These are phyloP conservation scores for Phrynocephalus forsythii DNA, from an alignment of 2,797 vertebrate genomes.

Conservation along the genomic window DNA sequence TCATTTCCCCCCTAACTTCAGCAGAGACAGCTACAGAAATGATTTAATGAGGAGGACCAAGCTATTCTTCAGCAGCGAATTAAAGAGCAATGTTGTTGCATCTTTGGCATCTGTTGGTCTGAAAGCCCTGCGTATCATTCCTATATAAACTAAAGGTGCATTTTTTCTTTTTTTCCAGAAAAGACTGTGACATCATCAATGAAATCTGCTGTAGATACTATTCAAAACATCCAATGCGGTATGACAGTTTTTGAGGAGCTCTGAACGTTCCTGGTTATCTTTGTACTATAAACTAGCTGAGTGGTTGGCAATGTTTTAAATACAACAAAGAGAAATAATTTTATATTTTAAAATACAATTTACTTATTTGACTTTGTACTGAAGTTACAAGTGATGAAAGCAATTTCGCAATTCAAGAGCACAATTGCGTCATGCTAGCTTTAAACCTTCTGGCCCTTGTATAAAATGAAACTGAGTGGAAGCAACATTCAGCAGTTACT, in stretches of 20 bases:
- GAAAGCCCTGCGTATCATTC: background rate
- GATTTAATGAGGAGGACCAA: background rate
- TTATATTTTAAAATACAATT: background rate
- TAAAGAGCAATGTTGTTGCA: background rate
- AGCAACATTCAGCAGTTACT: too few species aligned
- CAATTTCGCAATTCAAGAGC: background rate
- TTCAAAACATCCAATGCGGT: constrained; percentile 77
- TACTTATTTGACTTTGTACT: background rate
- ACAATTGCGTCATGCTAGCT: background rate
- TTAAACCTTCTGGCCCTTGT: background rate
- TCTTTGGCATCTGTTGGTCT: background rate
- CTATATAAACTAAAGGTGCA: background rate
- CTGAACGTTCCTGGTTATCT: constrained; percentile 10
- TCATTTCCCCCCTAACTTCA: background rate
- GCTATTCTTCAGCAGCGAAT: background rate
- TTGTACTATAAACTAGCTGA: background rate
- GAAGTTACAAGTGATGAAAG: background rate
- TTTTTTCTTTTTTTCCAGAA: constrained; percentile 69
- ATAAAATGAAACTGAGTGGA: background rate
- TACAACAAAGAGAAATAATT: background rate
- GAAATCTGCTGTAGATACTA: constrained; percentile 85
- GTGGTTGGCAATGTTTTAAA: background rate
- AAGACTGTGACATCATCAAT: constrained; percentile 84
- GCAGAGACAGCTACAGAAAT: background rate
- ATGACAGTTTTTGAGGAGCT: constrained; percentile 48